These are phyloP conservation scores for Sebastiscus albofasciatus DNA, from an alignment of 2,797 vertebrate genomes.

Conservation along the genomic window DNA sequence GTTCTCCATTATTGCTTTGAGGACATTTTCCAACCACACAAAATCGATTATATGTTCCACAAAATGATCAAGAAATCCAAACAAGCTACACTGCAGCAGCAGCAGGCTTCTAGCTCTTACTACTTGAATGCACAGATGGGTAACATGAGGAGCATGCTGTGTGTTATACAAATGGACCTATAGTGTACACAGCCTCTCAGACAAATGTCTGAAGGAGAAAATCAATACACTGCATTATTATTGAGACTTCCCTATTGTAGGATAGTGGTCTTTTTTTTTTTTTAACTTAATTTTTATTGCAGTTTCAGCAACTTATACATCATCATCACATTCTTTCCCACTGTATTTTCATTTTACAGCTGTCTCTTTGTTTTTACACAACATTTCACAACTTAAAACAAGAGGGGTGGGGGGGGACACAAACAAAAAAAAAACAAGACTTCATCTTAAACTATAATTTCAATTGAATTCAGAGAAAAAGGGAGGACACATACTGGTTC, in stretches of 20 bases:
- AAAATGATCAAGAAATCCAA: neutral
- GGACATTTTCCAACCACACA: neutral
- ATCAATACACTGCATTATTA: constrained; percentile 29
- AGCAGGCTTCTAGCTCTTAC: neutral
- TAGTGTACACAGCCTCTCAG: constrained; percentile 7
- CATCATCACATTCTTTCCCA: too few relatives aligned
- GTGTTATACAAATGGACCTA: neutral
- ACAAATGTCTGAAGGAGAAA: constrained; percentile 20
- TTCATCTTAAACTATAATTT: too few relatives aligned
- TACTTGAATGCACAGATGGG: neutral
- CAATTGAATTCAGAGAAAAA: too few relatives aligned
- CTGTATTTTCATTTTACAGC: too few relatives aligned
- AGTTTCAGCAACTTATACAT: too few relatives aligned
- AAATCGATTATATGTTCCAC: neutral
- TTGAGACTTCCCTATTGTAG: neutral
- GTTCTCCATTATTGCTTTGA: neutral
- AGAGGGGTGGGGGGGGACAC: too few relatives aligned
- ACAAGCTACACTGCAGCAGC: neutral
- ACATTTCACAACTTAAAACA: too few relatives aligned
- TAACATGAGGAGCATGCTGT: neutral
- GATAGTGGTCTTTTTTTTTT: neutral
- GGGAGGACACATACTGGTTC: too few relatives aligned
- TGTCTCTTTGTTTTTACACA: too few relatives aligned
- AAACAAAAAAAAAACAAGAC: too few relatives aligned
- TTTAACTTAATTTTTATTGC: too few relatives aligned